phyloP scores from a whole-genome alignment of 2,113 vertebrate genomes.

The Anolis sagrei region DNA sequence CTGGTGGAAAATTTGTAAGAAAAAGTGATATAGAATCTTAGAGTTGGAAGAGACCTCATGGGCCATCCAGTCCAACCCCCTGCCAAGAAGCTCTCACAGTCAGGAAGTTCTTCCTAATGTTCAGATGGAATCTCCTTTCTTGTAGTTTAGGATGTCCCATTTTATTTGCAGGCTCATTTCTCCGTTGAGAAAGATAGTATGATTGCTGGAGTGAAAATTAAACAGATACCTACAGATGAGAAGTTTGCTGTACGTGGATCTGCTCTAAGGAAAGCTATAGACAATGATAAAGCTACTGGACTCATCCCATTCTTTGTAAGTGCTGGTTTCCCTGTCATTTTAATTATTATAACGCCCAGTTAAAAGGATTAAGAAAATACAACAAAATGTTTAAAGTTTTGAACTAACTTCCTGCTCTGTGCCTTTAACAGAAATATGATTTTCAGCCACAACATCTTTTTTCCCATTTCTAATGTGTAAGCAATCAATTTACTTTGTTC shows the following conservation, averaged over 20 bases:
- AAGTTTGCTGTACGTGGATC: conserved; percentile 80
- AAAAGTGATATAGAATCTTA: too few relatives aligned
- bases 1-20: not conserved
- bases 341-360: not conserved
- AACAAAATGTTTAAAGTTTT: not conserved
- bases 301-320: conserved; percentile 95
- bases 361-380: not conserved
- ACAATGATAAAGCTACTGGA: conserved; percentile 89
- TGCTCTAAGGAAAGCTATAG: conserved; percentile 81
- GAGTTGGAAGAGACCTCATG: too few relatives aligned
- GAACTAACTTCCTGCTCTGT: not conserved
- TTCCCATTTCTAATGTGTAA: too few relatives aligned
- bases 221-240: conserved; percentile 81
- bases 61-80: too few relatives aligned
- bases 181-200: conserved; percentile 93
- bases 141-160: conserved; percentile 2
- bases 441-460: too few relatives aligned
- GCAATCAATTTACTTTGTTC: too few relatives aligned
- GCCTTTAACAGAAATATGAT: not conserved
- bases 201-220: conserved; percentile 88
- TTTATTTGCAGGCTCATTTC: conserved; percentile 85
- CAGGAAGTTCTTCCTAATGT: too few relatives aligned
- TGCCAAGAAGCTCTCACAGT: too few relatives aligned
- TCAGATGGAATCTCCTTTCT: too few relatives aligned
- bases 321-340: conserved; percentile 23